phyloP scores from a whole-genome alignment of 2,113 vertebrate species.

The Ictalurus furcatus region DNA sequence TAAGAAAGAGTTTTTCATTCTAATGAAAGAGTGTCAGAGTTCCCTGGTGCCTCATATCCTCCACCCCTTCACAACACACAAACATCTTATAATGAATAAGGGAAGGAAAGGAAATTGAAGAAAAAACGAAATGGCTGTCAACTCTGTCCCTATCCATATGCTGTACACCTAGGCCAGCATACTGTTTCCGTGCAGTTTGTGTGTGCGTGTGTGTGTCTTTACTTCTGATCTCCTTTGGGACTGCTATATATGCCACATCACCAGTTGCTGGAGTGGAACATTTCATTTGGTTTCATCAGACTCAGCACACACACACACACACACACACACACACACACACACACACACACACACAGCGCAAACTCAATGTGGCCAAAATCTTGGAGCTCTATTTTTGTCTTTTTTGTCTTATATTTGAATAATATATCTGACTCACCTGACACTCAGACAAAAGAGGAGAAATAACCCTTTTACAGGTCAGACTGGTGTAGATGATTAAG shows the following conservation, averaged over 20 bases:
- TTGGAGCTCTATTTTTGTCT: not conserved
- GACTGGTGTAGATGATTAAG: not conserved
- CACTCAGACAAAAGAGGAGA: not conserved
- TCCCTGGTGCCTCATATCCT: not conserved
- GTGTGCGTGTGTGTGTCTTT: slow-evolving; percentile 3
- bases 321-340: slow-evolving; percentile 25
- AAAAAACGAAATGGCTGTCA: slow-evolving; percentile 16
- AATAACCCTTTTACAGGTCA: not conserved
- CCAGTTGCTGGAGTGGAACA: slow-evolving; percentile 46
- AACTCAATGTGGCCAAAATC: not conserved
- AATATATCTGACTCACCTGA: too few relatives aligned
- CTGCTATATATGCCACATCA: slow-evolving; percentile 44
- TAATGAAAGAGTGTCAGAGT: not conserved
- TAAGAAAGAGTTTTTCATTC: not conserved
- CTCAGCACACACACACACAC: slow-evolving; percentile 13
- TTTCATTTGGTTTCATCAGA: slow-evolving; percentile 73
- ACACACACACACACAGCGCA: not conserved
- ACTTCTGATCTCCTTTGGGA: slow-evolving; percentile 45
- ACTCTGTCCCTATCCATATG: slow-evolving; percentile 7
- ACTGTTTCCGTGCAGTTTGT: slow-evolving; percentile 14
- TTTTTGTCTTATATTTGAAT: not conserved
- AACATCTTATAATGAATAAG: slow-evolving; percentile 4
- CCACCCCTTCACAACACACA: not conserved
- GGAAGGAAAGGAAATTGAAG: not conserved
- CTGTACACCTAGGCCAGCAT: slow-evolving; percentile 3